These are phyloP conservation scores for Heliocidaris erythrogramma DNA, from an alignment of 35 echinoderm and acorn worm species.

Conservation along the genomic window DNA sequence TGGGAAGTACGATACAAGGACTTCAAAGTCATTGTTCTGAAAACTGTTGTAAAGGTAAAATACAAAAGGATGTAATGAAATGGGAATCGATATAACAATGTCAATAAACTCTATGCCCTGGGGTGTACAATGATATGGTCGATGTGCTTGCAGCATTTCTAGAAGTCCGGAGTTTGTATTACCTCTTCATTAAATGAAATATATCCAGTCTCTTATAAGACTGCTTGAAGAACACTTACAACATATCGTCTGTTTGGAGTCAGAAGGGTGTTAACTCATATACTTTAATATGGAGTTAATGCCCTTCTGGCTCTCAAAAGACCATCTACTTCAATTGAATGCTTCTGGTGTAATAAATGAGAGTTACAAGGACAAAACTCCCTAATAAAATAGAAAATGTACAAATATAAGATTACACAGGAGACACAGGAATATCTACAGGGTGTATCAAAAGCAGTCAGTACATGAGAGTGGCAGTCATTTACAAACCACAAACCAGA, in stretches of 20 bases:
- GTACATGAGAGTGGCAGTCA: too few relatives aligned
- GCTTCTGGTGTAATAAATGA: neutral
- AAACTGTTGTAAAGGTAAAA: neutral
- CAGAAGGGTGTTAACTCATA: too few relatives aligned
- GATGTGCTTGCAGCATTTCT: neutral
- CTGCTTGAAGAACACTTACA: neutral
- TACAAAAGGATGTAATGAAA: neutral
- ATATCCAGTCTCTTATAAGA: neutral
- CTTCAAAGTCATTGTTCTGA: neutral
- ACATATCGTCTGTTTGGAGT: too few relatives aligned
- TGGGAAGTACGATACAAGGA: neutral
- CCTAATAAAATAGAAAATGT: too few relatives aligned
- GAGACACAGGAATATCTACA: too few relatives aligned
- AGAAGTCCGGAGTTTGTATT: neutral
- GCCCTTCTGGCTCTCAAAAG: too few relatives aligned
- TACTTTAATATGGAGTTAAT: too few relatives aligned
- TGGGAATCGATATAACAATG: neutral
- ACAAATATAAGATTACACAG: too few relatives aligned
- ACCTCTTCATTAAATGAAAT: neutral
- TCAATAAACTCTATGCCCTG: neutral
- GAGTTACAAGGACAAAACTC: neutral
- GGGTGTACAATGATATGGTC: neutral
- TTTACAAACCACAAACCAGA: too few relatives aligned
- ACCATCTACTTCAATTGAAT: neutral
- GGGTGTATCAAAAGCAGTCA: too few relatives aligned